These are phyloP conservation scores for Thaumatotibia leucotreta DNA, from an alignment of 1,140 invertebrate genomes.

Conservation along the genomic window DNA sequence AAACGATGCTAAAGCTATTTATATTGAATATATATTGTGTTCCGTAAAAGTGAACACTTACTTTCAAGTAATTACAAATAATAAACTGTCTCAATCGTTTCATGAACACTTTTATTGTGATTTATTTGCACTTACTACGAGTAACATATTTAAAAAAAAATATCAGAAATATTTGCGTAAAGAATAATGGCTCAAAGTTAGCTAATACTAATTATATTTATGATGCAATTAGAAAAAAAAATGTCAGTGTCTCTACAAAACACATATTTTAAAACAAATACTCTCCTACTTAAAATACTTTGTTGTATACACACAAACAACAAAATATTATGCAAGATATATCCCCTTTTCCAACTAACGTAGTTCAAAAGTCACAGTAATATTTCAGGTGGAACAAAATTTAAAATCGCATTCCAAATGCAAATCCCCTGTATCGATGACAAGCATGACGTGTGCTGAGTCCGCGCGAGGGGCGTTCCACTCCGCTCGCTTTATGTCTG, in stretches of 20 bases:
- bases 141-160: too few relatives aligned
- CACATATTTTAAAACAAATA: too few relatives aligned
- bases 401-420: slow-evolving; percentile 13
- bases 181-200: too few relatives aligned
- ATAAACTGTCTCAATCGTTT: too few relatives aligned
- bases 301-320: not conserved
- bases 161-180: too few relatives aligned
- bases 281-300: too few relatives aligned
- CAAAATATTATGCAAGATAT: not conserved
- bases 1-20: not conserved
- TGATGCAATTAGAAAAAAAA: too few relatives aligned
- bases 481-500: slow-evolving; percentile 57
- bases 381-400: not conserved
- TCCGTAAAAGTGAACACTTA: too few relatives aligned
- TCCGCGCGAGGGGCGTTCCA: slow-evolving; percentile 62
- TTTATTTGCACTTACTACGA: too few relatives aligned
- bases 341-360: not conserved
- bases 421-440: slow-evolving; percentile 42
- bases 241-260: too few relatives aligned
- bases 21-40: not conserved
- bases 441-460: slow-evolving; percentile 53
- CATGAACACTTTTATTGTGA: too few relatives aligned
- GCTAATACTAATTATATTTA: too few relatives aligned
- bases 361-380: slow-evolving; percentile 5
- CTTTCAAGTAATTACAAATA: not conserved